Conservation (phyloP, 2,888 invertebrate genomes). For the Neoitamus cyanurus region DNA sequence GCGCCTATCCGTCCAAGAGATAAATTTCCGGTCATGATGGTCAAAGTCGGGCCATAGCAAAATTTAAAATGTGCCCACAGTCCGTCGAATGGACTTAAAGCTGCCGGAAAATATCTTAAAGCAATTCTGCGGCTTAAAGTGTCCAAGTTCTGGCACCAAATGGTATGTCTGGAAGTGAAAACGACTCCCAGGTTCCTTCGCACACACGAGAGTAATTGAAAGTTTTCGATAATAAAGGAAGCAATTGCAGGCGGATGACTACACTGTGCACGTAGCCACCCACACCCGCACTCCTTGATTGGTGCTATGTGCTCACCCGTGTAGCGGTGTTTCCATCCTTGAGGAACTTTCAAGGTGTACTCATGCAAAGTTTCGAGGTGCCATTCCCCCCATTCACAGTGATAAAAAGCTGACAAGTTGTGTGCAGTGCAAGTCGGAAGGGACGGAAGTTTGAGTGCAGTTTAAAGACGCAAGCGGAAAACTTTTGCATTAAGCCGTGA, state of each 20-base stretch:
- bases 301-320: background rate
- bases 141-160: background rate
- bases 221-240: slow-evolving; percentile 42
- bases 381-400: slow-evolving; percentile 38
- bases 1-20: background rate
- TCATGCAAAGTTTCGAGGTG: slow-evolving; percentile 46
- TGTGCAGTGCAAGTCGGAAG: slow-evolving; percentile 35
- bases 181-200: background rate
- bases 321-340: background rate
- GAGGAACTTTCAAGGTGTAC: slow-evolving; percentile 41
- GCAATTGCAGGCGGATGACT: slow-evolving; percentile 35
- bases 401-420: slow-evolving; percentile 44
- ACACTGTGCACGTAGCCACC: background rate
- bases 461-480: slow-evolving; percentile 40
- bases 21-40: background rate
- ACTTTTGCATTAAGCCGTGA: slow-evolving; percentile 12
- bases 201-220: slow-evolving; percentile 31
- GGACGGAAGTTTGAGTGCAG: slow-evolving; percentile 41
- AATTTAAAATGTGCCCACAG: background rate
- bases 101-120: background rate
- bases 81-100: background rate
- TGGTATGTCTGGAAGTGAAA: slow-evolving; percentile 12
- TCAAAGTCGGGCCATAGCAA: background rate
- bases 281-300: background rate
- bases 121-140: background rate